Conservation (phyloP, 2,888 invertebrate genomes). For the Eurois occulta region DNA sequence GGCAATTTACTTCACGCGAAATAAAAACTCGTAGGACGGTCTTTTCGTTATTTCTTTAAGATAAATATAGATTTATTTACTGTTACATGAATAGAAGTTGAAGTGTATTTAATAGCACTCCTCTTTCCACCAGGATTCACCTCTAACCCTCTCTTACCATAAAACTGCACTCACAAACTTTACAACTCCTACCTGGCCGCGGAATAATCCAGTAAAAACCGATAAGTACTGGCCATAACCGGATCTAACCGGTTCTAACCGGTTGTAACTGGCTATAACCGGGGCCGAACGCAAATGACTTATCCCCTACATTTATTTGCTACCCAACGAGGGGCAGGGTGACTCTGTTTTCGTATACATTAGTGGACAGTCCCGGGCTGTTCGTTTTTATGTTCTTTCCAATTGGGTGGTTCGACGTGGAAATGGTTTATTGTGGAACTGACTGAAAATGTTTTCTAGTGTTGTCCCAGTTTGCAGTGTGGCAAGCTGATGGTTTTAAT, state of each 20-base stretch:
- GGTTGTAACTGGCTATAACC: constrained; percentile 57
- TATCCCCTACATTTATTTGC: constrained; percentile 71
- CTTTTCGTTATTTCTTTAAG: not conserved
- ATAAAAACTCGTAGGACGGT: not conserved
- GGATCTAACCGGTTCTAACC: constrained; percentile 64
- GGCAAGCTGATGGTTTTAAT: constrained; percentile 9
- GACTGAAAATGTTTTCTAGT: not conserved
- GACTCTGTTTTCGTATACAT: constrained; percentile 54
- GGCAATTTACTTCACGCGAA: not conserved
- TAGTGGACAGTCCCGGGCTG: constrained; percentile 40
- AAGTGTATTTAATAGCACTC: not conserved
- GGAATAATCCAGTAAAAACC: constrained; percentile 66
- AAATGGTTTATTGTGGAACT: constrained; percentile 28
- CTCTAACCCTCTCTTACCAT: not conserved
- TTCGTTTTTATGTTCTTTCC: constrained; percentile 44
- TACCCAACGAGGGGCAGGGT: constrained; percentile 67
- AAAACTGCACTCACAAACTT: constrained; percentile 36
- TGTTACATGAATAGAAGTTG: not conserved
- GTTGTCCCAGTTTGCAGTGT: not conserved
- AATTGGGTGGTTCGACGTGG: constrained; percentile 2
- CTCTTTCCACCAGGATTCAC: not conserved
- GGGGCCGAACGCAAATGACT: constrained; percentile 72
- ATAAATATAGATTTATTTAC: not conserved
- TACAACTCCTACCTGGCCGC: constrained; percentile 34
- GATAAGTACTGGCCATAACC: constrained; percentile 70